Evolutionary conservation across 2,113 vertebrate genomes (phyloP).

Genomic region (Sakesphorus luctuosus): DNA sequence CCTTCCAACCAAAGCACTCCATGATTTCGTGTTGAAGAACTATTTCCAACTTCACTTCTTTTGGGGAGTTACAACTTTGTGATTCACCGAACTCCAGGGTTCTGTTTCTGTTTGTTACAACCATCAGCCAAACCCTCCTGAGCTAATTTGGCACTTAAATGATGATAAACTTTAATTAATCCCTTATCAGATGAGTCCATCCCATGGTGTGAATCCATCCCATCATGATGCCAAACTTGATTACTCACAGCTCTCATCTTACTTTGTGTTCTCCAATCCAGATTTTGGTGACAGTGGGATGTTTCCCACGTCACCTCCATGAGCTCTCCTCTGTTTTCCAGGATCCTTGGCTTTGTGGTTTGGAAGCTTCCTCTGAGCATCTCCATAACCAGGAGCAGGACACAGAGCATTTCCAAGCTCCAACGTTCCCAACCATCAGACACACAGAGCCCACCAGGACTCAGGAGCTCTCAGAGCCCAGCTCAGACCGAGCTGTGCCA

Average conservation of each 20-base stretch:
- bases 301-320: not conserved
- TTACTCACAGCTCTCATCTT: not conserved
- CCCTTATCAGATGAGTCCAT: not conserved
- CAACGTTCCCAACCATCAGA: not conserved
- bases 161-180: not conserved
- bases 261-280: not conserved
- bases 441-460: not conserved
- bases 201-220: not conserved
- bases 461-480: not conserved
- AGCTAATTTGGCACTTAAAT: not conserved
- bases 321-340: conserved; percentile 50
- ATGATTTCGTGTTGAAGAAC: not conserved
- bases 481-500: not conserved
- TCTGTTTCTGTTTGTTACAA: not conserved
- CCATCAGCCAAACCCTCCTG: not conserved
- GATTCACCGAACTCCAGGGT: too few species aligned
- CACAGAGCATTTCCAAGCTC: not conserved
- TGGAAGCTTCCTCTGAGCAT: conserved; percentile 1
- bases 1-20: not conserved
- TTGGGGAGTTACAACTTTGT: too few species aligned
- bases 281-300: not conserved
- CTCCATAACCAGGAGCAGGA: conserved; percentile 10
- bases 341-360: not conserved
- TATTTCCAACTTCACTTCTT: not conserved
- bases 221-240: not conserved